Evolutionary conservation across 2,113 vertebrate genomes (phyloP).

Genomic region (Bos javanicus): DNA sequence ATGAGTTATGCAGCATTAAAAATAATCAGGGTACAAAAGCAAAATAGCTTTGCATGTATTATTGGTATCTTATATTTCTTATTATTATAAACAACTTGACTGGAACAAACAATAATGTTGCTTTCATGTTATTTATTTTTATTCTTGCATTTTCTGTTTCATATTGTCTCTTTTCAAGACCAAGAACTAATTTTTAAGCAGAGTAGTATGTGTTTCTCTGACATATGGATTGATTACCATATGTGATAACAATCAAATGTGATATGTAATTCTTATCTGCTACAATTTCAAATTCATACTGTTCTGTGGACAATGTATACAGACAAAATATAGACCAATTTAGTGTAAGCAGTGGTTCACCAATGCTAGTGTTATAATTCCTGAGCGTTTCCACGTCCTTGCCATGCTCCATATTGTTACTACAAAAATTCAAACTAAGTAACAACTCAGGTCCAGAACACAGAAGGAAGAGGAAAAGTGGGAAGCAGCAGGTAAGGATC

Average conservation of each 20-base stretch:
- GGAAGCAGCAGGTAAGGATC: background rate
- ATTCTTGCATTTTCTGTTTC: background rate
- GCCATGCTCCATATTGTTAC: background rate
- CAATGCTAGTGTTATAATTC: background rate
- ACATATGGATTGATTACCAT: background rate
- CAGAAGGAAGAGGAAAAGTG: background rate
- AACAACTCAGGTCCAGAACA: background rate
- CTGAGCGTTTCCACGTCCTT: background rate
- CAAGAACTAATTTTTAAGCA: background rate
- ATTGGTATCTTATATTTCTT: background rate
- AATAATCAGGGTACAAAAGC: constrained; percentile 47
- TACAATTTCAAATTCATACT: background rate
- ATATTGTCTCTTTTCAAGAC: background rate
- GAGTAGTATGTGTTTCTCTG: background rate
- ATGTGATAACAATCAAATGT: constrained; percentile 1
- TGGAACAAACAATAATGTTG: constrained; percentile 1
- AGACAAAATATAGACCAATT: background rate
- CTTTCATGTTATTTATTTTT: background rate
- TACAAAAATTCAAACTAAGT: background rate
- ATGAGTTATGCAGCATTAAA: constrained; percentile 58
- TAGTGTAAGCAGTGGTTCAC: background rate
- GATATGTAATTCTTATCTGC: background rate
- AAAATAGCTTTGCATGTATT: constrained; percentile 41
- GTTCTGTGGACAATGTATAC: background rate
- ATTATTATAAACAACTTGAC: constrained; percentile 8